phyloP scores from a whole-genome alignment of 2,797 vertebrate species.

The Malurus splendens region DNA sequence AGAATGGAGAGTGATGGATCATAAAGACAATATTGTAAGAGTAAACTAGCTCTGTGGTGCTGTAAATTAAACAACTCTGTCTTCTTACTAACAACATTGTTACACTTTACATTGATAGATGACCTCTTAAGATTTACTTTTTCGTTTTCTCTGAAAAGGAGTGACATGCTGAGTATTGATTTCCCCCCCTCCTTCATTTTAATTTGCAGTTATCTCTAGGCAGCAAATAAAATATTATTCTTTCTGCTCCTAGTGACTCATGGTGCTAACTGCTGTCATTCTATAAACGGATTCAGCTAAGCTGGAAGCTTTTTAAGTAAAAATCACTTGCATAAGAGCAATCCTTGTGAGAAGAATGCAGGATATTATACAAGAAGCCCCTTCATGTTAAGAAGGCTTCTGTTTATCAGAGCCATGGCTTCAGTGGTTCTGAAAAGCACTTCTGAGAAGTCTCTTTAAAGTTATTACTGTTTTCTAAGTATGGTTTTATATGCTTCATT shows the following conservation, averaged over 20 bases:
- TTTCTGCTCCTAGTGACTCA: slow-evolving; percentile 58
- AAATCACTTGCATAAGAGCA: slow-evolving; percentile 54
- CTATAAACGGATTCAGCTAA: slow-evolving; percentile 42
- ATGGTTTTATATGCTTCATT: background rate
- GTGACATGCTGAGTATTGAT: slow-evolving; percentile 32
- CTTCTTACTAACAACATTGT: slow-evolving; percentile 2
- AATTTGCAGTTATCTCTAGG: slow-evolving; percentile 59
- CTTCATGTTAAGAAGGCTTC: slow-evolving; percentile 25
- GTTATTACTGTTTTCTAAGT: background rate
- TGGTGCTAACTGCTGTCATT: slow-evolving; percentile 52
- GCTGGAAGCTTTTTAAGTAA: slow-evolving; percentile 23
- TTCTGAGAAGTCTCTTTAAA: slow-evolving; percentile 38
- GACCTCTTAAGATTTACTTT: slow-evolving; percentile 37
- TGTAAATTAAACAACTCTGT: slow-evolving; percentile 48
- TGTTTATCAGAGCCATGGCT: slow-evolving; percentile 17
- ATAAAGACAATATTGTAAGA: slow-evolving; percentile 12
- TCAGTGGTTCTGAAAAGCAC: slow-evolving; percentile 28
- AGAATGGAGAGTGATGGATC: slow-evolving; percentile 35
- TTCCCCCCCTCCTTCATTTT: slow-evolving; percentile 2
- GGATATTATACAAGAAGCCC: slow-evolving; percentile 29
- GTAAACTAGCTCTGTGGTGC: slow-evolving; percentile 8
- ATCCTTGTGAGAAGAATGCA: slow-evolving; percentile 35
- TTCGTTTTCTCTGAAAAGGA: slow-evolving; percentile 33
- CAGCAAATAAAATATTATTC: slow-evolving; percentile 64
- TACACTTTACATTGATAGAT: slow-evolving; percentile 54